These are phyloP conservation scores for Anniella stebbinsi DNA, from an alignment of 2,797 vertebrate species.

Conservation along the genomic window DNA sequence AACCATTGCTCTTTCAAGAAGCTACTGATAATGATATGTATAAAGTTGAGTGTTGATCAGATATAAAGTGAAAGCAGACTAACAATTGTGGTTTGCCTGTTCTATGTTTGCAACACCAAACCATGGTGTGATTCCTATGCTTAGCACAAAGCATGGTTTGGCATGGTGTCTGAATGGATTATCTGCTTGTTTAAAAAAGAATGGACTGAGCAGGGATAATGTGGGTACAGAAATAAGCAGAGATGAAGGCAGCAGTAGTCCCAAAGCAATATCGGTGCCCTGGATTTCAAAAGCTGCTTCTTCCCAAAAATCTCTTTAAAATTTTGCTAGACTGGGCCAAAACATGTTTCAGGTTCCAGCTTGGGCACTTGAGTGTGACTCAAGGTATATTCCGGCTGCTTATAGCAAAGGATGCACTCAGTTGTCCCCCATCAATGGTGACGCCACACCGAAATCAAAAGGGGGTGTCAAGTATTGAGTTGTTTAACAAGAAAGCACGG, in stretches of 20 bases:
- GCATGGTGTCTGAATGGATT: not conserved
- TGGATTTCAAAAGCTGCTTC: not conserved
- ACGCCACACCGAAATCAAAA: not conserved
- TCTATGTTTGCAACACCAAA: not conserved
- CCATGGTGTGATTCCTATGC: not conserved
- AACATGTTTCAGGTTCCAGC: not conserved
- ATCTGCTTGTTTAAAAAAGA: not conserved
- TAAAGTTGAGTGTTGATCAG: not conserved
- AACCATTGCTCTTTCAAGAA: not conserved
- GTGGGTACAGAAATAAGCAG: not conserved
- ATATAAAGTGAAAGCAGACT: not conserved
- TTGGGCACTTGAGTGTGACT: not conserved
- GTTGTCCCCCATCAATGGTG: not conserved
- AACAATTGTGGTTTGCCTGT: not conserved
- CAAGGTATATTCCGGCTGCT: not conserved
- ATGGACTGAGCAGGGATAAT: not conserved
- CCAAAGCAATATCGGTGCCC: not conserved
- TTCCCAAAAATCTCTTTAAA: not conserved
- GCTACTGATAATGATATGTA: not conserved
- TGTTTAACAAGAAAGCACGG: not conserved
- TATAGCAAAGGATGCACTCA: not conserved
- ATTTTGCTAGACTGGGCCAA: not conserved
- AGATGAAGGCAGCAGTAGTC: not conserved
- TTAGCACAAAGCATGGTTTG: not conserved
- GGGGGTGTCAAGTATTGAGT: not conserved